Conservation (phyloP, 2,797 vertebrate genomes). For the Acanthopagrus latus region DNA sequence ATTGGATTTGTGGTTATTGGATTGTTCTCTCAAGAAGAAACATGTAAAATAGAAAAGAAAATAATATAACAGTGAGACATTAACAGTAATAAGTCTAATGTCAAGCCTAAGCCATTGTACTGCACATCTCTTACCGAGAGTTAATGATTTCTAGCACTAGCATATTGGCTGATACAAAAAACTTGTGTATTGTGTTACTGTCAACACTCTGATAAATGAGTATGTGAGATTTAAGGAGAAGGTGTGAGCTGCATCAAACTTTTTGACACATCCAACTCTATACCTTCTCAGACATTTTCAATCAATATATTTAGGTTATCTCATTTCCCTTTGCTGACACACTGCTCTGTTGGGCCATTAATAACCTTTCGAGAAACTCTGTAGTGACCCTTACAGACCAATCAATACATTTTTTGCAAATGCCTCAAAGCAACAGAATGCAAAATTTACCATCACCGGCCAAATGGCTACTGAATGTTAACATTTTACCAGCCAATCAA, state of each 20-base stretch:
- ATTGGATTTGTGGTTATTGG: not conserved
- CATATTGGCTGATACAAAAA: no score
- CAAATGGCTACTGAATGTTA: no score
- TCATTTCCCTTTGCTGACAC: not conserved
- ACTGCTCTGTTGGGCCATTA: not conserved
- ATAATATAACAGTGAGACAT: not conserved
- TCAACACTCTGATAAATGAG: not conserved
- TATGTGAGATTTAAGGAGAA: not conserved
- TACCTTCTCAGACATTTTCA: not conserved
- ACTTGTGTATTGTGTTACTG: no score
- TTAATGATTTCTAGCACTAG: not conserved
- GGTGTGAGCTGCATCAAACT: not conserved
- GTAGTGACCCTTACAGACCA: not conserved
- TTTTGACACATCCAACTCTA: not conserved
- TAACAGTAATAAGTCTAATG: not conserved
- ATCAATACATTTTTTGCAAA: conserved; percentile 3
- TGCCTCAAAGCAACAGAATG: not conserved
- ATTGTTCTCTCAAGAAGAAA: not conserved
- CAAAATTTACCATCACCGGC: no score
- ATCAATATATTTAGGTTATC: not conserved
- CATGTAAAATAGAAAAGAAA: not conserved
- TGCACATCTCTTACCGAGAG: not conserved
- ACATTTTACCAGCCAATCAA: no score
- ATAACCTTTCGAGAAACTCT: not conserved
- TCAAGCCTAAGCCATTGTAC: not conserved